Percentiles rank a stretch among this genome's conserved stretches.
phyloP scores from a whole-genome alignment of 2,113 vertebrate species.

The Mastomys coucha region DNA sequence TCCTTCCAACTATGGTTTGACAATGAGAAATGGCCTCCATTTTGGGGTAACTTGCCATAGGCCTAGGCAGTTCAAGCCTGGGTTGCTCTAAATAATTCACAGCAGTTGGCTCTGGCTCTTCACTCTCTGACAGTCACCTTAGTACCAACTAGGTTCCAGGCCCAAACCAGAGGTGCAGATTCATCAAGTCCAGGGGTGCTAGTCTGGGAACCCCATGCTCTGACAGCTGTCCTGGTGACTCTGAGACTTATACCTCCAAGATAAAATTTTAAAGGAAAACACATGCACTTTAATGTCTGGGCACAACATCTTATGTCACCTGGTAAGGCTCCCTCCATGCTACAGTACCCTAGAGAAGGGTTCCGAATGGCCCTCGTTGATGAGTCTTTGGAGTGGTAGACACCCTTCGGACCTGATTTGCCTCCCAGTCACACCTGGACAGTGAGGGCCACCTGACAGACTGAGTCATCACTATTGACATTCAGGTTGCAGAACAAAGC shows the following conservation, averaged over 20 bases:
- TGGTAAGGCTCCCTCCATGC: not conserved
- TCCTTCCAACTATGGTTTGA: slow-evolving; percentile 47
- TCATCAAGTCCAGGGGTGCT: not conserved
- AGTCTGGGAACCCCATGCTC: not conserved
- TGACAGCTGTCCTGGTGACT: not conserved
- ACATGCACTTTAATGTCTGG: not conserved
- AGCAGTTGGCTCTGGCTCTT: slow-evolving; percentile 16
- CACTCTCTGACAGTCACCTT: not conserved
- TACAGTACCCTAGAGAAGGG: not conserved
- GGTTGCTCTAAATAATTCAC: slow-evolving; percentile 32
- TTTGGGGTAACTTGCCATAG: not conserved
- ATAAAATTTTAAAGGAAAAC: slow-evolving; percentile 34
- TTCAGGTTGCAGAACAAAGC: not conserved
- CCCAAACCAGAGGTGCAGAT: not conserved
- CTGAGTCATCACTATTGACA: not conserved
- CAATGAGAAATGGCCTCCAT: not conserved
- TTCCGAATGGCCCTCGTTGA: not conserved
- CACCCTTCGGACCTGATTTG: too few relatives aligned
- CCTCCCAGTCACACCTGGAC: not conserved
- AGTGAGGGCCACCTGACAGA: not conserved
- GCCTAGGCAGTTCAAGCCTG: not conserved
- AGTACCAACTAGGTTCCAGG: not conserved
- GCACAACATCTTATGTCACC: not conserved
- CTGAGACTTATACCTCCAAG: not conserved
- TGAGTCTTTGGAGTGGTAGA: not conserved